Evolutionary conservation across 2,113 vertebrate genomes (phyloP), one percentile per base, ranked within the genome.

Genomic region (Scatophagus argus): DNA sequence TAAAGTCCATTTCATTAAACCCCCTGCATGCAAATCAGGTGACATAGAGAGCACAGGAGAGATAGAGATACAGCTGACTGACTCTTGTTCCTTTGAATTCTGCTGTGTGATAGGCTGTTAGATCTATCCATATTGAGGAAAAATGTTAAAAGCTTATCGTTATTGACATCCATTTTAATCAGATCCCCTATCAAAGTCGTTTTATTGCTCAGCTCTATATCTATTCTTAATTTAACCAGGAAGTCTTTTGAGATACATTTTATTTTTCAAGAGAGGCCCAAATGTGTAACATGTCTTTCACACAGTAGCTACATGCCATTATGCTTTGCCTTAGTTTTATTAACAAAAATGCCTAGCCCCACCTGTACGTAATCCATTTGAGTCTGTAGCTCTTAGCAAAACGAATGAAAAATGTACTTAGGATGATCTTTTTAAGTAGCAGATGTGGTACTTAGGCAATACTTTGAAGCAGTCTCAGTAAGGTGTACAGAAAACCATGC

Each of bases 391-490:
- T 9, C 1, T 54, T 31, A 38, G 58, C 38, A 49, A 54, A 23
- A 47, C 16, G 21, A 59, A 69, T 75, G 4, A 70, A 64, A 69
- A 44, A 61, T 46, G 36, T 49, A 58, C 29, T 56, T 8, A 31
- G 61, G 36, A 29, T 79, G 71, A 67, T 43, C 38, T 59, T 76
- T 55, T 74, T 32, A 56, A 43, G 72, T n/a, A 19, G 44, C 36
- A 77, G 38, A 59, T n/a, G 21, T 61, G 32, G 60, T 80, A 55
- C 49, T 34, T 16, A 38, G 32, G 13, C 55, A 2, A 32, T 39
- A 21, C 44, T 60, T 17, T 36, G 58, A 51, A 70, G 19, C 44
- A 44, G 31, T 58, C 49, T n/a, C 31, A n/a, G 34, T 11, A 16
- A 36, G 11, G 31, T 59, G 43, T 69, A 3, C 51, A 69, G 25